Evolutionary conservation across 2,797 vertebrate species (phyloP).

Genomic region (Sylvilagus floridanus): DNA sequence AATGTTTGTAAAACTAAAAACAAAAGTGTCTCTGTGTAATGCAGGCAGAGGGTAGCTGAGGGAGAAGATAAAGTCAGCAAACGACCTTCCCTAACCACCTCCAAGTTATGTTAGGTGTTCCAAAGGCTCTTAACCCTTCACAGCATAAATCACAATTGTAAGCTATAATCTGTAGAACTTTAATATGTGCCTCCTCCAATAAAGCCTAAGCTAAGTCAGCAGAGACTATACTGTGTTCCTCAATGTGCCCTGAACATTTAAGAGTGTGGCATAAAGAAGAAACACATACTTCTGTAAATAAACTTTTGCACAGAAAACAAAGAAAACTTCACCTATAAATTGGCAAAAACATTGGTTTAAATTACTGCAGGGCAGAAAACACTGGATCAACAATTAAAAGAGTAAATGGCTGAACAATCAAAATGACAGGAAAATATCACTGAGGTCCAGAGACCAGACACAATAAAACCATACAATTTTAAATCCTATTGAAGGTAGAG

Average conservation of each 20-base stretch:
- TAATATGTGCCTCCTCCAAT: not conserved
- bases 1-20: not conserved
- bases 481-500: not conserved
- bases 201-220: not conserved
- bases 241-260: not conserved
- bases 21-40: not conserved
- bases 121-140: not conserved
- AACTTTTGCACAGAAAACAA: not conserved
- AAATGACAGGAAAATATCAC: conserved; percentile 10
- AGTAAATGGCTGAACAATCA: not conserved
- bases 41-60: not conserved
- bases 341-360: conserved; percentile 40
- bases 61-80: not conserved
- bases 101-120: not conserved
- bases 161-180: not conserved
- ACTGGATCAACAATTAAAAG: not conserved
- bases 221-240: not conserved
- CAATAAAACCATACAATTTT: conserved; percentile 8
- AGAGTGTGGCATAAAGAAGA: not conserved
- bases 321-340: not conserved
- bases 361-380: not conserved
- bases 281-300: not conserved
- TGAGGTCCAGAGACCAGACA: not conserved
- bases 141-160: conserved; percentile 4
- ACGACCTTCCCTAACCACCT: not conserved